Conservation (phyloP, 1,140 invertebrate genomes). For the Drosophila fuyamai region DNA sequence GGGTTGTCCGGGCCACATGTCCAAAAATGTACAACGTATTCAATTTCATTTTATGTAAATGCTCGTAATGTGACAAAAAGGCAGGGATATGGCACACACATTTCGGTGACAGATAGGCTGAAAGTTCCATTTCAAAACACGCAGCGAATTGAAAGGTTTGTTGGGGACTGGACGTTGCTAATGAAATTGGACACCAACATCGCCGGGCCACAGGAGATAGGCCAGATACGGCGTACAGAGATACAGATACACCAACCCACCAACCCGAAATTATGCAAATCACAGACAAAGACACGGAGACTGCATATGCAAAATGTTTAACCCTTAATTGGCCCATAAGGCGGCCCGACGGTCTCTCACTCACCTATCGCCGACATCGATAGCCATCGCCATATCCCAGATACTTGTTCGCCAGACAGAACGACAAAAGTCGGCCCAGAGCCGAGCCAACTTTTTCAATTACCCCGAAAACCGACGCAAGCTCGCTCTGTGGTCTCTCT, state of each 20-base stretch:
- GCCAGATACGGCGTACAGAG: not conserved
- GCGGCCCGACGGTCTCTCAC: slow-evolving; percentile 45
- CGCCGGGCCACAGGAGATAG: slow-evolving; percentile 22
- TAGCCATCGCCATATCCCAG: slow-evolving; percentile 64
- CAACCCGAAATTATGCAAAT: slow-evolving; percentile 81
- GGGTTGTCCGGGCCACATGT: slow-evolving; percentile 61
- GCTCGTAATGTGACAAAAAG: slow-evolving; percentile 78
- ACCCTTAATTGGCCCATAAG: slow-evolving; percentile 78
- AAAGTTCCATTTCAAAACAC: slow-evolving; percentile 72
- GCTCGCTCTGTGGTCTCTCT: slow-evolving; percentile 32
- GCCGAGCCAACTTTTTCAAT: slow-evolving; percentile 72
- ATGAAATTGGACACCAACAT: slow-evolving; percentile 83
- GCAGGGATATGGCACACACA: slow-evolving; percentile 42
- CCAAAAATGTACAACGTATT: slow-evolving; percentile 63
- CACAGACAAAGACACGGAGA: slow-evolving; percentile 33
- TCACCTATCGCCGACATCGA: slow-evolving; percentile 78
- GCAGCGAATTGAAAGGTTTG: slow-evolving; percentile 27
- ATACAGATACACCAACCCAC: slow-evolving; percentile 14
- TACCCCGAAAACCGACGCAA: slow-evolving; percentile 47
- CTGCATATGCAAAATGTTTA: slow-evolving; percentile 80
- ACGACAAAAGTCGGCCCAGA: slow-evolving; percentile 3
- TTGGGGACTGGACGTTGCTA: slow-evolving; percentile 64
- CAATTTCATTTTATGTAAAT: slow-evolving; percentile 83
- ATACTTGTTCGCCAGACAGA: slow-evolving; percentile 21
- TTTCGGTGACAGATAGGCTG: slow-evolving; percentile 80